These are phyloP conservation scores for Bilobella aurantiaca DNA, from an alignment of 1,140 invertebrate genomes.

Conservation along the genomic window DNA sequence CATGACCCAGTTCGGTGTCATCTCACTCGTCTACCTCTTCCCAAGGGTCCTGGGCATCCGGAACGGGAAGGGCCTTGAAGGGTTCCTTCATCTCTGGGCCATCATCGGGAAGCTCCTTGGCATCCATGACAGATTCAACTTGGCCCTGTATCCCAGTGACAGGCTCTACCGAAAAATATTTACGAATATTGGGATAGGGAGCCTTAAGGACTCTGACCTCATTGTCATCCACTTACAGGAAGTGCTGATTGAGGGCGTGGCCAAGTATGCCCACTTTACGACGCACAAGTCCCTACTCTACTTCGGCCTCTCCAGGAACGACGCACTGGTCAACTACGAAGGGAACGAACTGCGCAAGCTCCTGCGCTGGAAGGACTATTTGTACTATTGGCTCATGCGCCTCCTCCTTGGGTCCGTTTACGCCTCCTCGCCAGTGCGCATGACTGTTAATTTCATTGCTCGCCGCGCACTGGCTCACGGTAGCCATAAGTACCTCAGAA, in stretches of 20 bases:
- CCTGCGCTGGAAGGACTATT: neutral
- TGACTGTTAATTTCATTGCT: neutral
- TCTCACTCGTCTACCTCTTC: conserved; percentile 19
- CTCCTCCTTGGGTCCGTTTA: neutral
- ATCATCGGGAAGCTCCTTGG: conserved; percentile 23
- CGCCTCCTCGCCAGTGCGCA: neutral
- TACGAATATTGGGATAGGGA: neutral
- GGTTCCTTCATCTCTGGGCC: conserved; percentile 29
- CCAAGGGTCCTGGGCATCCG: conserved; percentile 14
- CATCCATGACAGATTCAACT: conserved; percentile 22
- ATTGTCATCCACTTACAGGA: conserved; percentile 1
- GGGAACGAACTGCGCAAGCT: conserved; percentile 1
- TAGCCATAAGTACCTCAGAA: neutral
- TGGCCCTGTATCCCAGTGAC: conserved; percentile 3
- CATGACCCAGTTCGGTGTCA: conserved; percentile 28
- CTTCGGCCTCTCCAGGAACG: neutral
- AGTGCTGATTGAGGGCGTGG: neutral
- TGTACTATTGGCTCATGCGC: neutral
- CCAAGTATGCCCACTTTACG: neutral
- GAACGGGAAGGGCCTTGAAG: conserved; percentile 17
- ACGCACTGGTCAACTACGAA: neutral
- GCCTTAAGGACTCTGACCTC: conserved; percentile 4
- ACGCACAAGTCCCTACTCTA: neutral
- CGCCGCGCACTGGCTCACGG: neutral
- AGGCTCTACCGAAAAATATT: conserved; percentile 4